These are phyloP conservation scores for Felis chaus DNA, from an alignment of 2,113 vertebrate genomes.

Conservation along the genomic window DNA sequence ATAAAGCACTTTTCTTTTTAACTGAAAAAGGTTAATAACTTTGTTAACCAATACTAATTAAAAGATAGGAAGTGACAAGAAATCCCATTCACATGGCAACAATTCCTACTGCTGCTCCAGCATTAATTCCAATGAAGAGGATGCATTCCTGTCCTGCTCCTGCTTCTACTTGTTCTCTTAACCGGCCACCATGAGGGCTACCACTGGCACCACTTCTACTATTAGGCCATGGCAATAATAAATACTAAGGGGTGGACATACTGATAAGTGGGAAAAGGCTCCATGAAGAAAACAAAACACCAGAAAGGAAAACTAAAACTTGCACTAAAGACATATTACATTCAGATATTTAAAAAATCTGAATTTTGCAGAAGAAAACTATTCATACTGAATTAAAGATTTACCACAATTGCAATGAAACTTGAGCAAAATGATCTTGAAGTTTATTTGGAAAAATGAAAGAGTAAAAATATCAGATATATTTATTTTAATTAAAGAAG, in stretches of 20 bases:
- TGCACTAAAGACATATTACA: background rate
- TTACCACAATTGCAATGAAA: background rate
- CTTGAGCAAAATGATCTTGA: background rate
- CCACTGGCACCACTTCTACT: background rate
- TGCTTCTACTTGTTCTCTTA: background rate
- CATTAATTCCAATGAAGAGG: background rate
- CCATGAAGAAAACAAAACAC: background rate
- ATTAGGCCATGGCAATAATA: background rate
- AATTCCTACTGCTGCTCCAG: background rate
- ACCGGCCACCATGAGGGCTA: background rate
- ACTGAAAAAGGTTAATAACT: background rate
- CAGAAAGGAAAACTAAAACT: background rate
- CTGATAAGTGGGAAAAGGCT: background rate
- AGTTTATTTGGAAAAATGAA: background rate
- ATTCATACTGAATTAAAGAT: background rate
- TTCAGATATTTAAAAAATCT: background rate
- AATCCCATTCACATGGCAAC: background rate
- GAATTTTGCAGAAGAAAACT: background rate
- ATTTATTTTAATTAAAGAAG: background rate
- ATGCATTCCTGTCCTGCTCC: background rate
- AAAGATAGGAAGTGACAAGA: background rate
- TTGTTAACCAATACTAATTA: background rate
- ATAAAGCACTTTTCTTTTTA: background rate
- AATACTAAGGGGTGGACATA: background rate
- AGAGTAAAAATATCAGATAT: background rate